phyloP scores from a whole-genome alignment of 2,797 vertebrate species.

The Anguilla anguilla region DNA sequence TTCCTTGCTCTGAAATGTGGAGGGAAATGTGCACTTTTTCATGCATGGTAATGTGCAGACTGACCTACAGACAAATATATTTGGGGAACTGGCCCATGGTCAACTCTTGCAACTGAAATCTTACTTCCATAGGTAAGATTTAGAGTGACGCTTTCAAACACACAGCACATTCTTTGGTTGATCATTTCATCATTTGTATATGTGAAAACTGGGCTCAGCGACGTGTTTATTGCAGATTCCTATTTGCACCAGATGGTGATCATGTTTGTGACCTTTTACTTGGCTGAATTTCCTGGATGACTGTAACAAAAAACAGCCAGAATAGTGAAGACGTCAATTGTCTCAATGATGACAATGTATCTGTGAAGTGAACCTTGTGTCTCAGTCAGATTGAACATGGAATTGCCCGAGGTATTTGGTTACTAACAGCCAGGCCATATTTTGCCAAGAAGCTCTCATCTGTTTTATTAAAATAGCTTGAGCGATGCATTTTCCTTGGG shows the following conservation, averaged over 20 bases:
- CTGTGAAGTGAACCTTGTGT: background rate
- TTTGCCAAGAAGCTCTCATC: background rate
- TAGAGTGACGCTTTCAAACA: conserved; percentile 5
- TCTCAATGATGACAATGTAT: conserved; percentile 14
- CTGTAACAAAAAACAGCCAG: conserved; percentile 33
- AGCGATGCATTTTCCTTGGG: background rate
- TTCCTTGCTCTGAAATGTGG: background rate
- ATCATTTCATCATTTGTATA: background rate
- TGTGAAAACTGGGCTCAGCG: background rate
- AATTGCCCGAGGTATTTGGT: background rate
- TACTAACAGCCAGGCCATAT: background rate
- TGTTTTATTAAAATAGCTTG: background rate
- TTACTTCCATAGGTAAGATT: background rate
- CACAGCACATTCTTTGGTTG: background rate
- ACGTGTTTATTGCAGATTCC: background rate
- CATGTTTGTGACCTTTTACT: conserved; percentile 43
- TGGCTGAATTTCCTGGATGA: conserved; percentile 17
- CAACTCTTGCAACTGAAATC: background rate
- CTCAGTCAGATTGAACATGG: background rate
- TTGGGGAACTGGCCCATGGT: background rate
- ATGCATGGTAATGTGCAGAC: background rate
- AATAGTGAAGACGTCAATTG: conserved; percentile 30
- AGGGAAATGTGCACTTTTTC: background rate
- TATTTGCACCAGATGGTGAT: conserved; percentile 20
- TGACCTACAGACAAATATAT: background rate